These are phyloP conservation scores for Battus philenor DNA, from an alignment of 1,140 invertebrate genomes.

Conservation along the genomic window DNA sequence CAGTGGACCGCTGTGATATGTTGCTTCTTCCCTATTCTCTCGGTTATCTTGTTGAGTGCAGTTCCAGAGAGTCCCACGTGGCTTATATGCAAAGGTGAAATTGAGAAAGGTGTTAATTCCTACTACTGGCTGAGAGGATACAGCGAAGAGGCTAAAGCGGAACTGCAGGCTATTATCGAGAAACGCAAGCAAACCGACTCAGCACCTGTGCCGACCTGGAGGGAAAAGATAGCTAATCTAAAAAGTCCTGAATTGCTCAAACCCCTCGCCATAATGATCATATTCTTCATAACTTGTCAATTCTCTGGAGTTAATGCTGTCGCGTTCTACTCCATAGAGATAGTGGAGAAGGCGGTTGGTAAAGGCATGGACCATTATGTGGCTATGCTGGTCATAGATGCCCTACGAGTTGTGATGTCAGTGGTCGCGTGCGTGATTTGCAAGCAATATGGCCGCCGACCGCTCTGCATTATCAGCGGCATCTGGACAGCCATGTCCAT, in stretches of 20 bases:
- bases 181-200: slow-evolving; percentile 51
- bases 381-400: slow-evolving; percentile 81
- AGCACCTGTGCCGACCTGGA: slow-evolving; percentile 44
- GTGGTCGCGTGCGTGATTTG: slow-evolving; percentile 77
- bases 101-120: slow-evolving; percentile 68
- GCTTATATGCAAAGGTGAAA: slow-evolving; percentile 76
- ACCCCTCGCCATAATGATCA: slow-evolving; percentile 78
- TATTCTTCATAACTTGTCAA: slow-evolving; percentile 79
- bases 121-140: slow-evolving; percentile 76
- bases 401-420: slow-evolving; percentile 80
- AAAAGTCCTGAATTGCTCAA: slow-evolving; percentile 71
- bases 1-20: slow-evolving; percentile 76
- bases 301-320: slow-evolving; percentile 82
- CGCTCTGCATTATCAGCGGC: slow-evolving; percentile 77
- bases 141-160: slow-evolving; percentile 62
- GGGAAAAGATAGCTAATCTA: slow-evolving; percentile 48
- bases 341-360: slow-evolving; percentile 76
- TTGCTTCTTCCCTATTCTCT: slow-evolving; percentile 69
- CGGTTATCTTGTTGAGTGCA: slow-evolving; percentile 66
- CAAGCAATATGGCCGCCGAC: slow-evolving; percentile 77
- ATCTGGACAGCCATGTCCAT: slow-evolving; percentile 76
- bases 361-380: slow-evolving; percentile 76
- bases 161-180: slow-evolving; percentile 68
- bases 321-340: slow-evolving; percentile 83
- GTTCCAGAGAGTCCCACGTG: slow-evolving; percentile 85